A percentile compares a stretch with the other conserved stretches of the same genome.
These are phyloP conservation scores for Micromesistius poutassou DNA, from an alignment of 2,797 vertebrate species.

Conservation along the genomic window DNA sequence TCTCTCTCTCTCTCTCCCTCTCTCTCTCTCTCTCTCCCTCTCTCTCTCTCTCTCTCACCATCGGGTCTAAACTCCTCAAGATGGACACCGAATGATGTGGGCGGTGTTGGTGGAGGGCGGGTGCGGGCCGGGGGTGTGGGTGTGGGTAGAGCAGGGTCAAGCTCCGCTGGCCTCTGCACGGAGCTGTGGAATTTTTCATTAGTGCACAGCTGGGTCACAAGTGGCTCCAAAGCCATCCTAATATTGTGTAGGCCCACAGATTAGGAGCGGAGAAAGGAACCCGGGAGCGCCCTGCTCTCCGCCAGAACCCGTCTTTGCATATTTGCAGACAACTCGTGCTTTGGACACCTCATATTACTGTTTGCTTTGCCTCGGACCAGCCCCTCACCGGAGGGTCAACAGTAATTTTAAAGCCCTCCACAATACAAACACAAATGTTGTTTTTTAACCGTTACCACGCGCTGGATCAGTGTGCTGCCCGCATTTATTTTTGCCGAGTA, in stretches of 20 bases:
- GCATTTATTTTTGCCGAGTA: conserved; percentile 55
- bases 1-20: no score
- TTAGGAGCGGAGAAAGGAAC: conserved; percentile 80
- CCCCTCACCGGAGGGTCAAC: conserved; percentile 75
- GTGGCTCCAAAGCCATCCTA: conserved; percentile 92
- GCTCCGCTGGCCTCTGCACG: conserved; percentile 82
- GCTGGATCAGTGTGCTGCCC: conserved; percentile 52
- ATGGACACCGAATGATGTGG: conserved; percentile 69
- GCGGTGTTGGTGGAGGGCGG: neutral
- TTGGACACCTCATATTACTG: conserved; percentile 83
- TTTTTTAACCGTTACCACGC: conserved; percentile 74
- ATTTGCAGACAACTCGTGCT: conserved; percentile 81
- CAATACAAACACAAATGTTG: conserved; percentile 69
- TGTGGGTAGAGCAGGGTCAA: conserved; percentile 72
- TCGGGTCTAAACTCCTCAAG: conserved; percentile 84
- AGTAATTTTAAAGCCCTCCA: conserved; percentile 76
- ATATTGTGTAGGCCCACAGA: conserved; percentile 94
- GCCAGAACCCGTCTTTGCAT: conserved; percentile 84
- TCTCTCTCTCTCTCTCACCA: no score
- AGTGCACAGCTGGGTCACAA: conserved; percentile 98
- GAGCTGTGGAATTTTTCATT: conserved; percentile 99
- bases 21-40: no score
- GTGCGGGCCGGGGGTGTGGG: conserved; percentile 48
- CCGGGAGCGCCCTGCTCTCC: conserved; percentile 80
- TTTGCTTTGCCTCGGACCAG: conserved; percentile 79